A percentile compares a stretch with the other conserved stretches of the same genome.
Conservation (phyloP, 2,888 invertebrate genomes). For the Resseliella maxima region DNA sequence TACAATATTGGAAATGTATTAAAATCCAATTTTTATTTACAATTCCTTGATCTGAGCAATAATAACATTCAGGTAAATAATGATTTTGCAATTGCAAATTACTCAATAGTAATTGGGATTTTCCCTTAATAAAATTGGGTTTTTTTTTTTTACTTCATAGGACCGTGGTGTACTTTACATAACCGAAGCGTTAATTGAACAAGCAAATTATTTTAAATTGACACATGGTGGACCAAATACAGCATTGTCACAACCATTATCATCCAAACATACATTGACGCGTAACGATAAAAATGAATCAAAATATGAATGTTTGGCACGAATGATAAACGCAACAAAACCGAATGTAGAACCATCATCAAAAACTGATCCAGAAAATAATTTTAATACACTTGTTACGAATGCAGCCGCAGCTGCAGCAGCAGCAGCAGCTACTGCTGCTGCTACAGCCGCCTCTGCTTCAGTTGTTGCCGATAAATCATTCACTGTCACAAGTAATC, state of each 20-base stretch:
- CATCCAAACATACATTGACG: background rate
- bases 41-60: conserved; percentile 84
- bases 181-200: conserved; percentile 79
- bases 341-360: background rate
- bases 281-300: conserved; percentile 41
- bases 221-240: conserved; percentile 62
- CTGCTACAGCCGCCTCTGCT: background rate
- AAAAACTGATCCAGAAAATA: background rate
- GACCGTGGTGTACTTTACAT: conserved; percentile 80
- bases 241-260: background rate
- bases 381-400: background rate
- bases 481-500: background rate
- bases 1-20: conserved; percentile 81
- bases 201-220: conserved; percentile 68
- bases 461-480: no score
- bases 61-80: conserved; percentile 70
- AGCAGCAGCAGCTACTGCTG: background rate
- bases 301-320: conserved; percentile 49
- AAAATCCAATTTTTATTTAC: conserved; percentile 78
- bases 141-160: conserved; percentile 67
- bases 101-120: no score
- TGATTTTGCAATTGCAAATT: no score
- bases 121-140: no score
- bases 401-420: background rate
- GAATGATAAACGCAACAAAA: conserved; percentile 11